A percentile compares a stretch with the other conserved stretches of the same genome.
Conservation (phyloP, 2,888 invertebrate genomes). For the Drymonia ruficornis region DNA sequence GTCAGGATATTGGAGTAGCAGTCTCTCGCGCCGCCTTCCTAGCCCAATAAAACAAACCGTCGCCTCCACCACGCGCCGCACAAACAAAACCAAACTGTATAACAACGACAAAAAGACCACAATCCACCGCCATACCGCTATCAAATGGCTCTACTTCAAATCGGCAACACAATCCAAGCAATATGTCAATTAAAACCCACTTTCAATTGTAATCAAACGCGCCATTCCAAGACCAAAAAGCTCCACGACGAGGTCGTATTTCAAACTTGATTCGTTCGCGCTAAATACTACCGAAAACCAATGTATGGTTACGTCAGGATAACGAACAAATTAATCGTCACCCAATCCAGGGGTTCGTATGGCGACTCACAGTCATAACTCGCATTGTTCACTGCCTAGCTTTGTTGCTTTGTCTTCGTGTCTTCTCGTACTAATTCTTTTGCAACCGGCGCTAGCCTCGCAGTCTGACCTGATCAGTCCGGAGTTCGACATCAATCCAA, state of each 20-base stretch:
- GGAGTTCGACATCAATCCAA: conserved; percentile 58
- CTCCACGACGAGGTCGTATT: conserved; percentile 70
- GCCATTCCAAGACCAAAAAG: conserved; percentile 65
- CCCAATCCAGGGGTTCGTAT: conserved; percentile 80
- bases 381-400: conserved; percentile 79
- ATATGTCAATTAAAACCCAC: conserved; percentile 76
- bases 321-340: conserved; percentile 65
- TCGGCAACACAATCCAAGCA: conserved; percentile 66
- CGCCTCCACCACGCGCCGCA: conserved; percentile 43
- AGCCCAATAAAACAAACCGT: conserved; percentile 72
- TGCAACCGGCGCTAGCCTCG: conserved; percentile 60
- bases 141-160: conserved; percentile 71
- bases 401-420: conserved; percentile 83
- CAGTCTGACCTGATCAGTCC: conserved; percentile 54
- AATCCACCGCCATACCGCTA: conserved; percentile 46
- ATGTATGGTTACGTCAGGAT: conserved; percentile 76
- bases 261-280: conserved; percentile 69
- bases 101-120: conserved; percentile 44
- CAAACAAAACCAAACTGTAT: conserved; percentile 61
- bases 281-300: conserved; percentile 56
- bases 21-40: conserved; percentile 63
- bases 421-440: conserved; percentile 75
- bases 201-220: conserved; percentile 65
- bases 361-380: conserved; percentile 79
- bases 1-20: conserved; percentile 79